Evolutionary conservation across 2,888 invertebrate genomes (phyloP).

Genomic region (Leucophenga maculata): DNA sequence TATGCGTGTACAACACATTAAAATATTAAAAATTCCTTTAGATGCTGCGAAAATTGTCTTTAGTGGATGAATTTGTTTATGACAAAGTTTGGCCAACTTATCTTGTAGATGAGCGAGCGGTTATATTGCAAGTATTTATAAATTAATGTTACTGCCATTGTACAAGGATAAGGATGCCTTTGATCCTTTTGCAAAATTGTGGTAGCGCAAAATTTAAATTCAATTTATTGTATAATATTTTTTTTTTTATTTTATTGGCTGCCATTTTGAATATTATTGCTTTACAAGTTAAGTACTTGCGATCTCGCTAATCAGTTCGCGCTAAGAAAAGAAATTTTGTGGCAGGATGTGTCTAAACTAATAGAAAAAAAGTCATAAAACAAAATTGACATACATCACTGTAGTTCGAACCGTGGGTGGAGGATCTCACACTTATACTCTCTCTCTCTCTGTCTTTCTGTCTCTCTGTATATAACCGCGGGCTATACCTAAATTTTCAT

Average conservation of each 20-base stretch:
- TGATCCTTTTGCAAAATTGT: background rate
- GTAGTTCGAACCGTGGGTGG: too few species aligned
- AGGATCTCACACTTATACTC: too few species aligned
- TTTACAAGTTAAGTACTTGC: too few species aligned
- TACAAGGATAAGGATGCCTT: background rate
- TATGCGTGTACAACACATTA: constrained; percentile 44
- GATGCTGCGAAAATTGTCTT: constrained; percentile 35
- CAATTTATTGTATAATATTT: background rate
- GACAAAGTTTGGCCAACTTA: background rate
- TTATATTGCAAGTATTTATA: constrained; percentile 35
- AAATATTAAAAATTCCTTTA: constrained; percentile 66
- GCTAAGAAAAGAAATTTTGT: too few species aligned
- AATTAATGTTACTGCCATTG: constrained; percentile 19
- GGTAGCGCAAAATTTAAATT: background rate
- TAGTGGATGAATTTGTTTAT: constrained; percentile 12
- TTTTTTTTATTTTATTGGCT: background rate
- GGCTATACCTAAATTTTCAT: too few species aligned
- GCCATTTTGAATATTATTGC: background rate
- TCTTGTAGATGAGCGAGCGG: background rate
- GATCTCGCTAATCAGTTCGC: too few species aligned
- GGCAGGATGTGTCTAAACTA: too few species aligned
- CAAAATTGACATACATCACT: too few species aligned
- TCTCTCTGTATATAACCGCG: too few species aligned
- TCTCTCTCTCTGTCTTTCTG: too few species aligned
- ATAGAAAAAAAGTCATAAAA: too few species aligned